Evolutionary conservation across 2,113 vertebrate species (phyloP), one percentile per base, ranked within the genome.

Genomic region (Rhea americana): DNA sequence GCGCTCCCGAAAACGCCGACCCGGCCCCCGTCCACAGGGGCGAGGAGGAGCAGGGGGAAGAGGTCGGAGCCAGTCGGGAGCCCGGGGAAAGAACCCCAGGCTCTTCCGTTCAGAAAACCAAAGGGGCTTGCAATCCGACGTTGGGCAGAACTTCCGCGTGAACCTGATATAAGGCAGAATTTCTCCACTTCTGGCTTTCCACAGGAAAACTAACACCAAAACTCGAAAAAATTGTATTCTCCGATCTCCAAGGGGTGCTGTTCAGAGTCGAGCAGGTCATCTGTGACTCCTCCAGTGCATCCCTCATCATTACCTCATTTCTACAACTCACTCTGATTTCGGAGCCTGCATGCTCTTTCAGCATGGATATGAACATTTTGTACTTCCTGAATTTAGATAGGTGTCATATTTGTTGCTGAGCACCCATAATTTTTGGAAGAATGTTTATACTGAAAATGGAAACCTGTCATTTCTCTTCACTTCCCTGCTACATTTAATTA

Each of bases 331-430:
- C 65, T 14, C 66, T 26, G 73, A 13, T 72, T 51, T 13, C 62
- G 8, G 48, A 32, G 83, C n/a, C 68, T 77, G 3, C 67, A 0
- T 26, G 43, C 28, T 45, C 63, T 32, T 56, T 37, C 47, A 20
- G 56, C 5, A 4, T 1, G 41, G 8, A 71, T 14, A 2, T 3
- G 79, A 65, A 73, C 35, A 84, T 78, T 80, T 50, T 79, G 85
- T 90, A 9, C 87, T 78, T 79, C 72, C 87, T 71, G 72, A 3
- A 87, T 93, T 85, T 41, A 20, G 82, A 25, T 81, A 89, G 94
- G 82, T 95, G 89, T 45, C 96, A 59, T 48, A 19, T 70, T 77
- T 79, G 84, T 78, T 91, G 87, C 92, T 50, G 91, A 94, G 86
- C 91, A 93, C 56, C 81, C n/a, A 55, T 39, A 68, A 92, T 94